Evolutionary conservation across 1,140 invertebrate species (phyloP).

Genomic region (Monochamus saltuarius): DNA sequence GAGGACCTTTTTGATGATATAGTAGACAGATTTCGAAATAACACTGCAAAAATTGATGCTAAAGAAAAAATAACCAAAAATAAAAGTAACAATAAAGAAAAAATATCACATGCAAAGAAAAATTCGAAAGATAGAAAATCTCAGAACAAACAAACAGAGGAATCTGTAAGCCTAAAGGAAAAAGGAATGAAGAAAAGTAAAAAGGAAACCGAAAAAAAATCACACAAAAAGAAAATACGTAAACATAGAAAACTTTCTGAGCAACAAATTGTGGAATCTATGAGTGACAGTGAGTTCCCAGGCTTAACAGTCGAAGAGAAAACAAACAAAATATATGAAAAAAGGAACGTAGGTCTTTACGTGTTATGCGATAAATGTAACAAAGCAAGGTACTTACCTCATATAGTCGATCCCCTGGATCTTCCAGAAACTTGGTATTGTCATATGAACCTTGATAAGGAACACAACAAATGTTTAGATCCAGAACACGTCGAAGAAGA

Average conservation of each 20-base stretch:
- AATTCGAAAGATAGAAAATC: background rate
- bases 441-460: constrained; percentile 55
- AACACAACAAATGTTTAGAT: constrained; percentile 50
- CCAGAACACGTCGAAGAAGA: constrained; percentile 53
- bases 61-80: background rate
- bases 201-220: background rate
- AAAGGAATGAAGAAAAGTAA: too few species aligned
- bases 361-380: constrained; percentile 62
- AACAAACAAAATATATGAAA: constrained; percentile 53
- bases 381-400: constrained; percentile 59
- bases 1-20: too few species aligned
- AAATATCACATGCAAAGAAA: background rate
- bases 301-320: background rate
- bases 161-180: too few species aligned
- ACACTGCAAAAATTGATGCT: too few species aligned
- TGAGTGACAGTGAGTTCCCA: too few species aligned
- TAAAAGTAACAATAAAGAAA: background rate
- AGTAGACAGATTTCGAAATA: too few species aligned
- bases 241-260: background rate
- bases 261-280: too few species aligned
- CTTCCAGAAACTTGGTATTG: constrained; percentile 66
- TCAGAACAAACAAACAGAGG: background rate
- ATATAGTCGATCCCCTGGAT: constrained; percentile 59
- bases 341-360: constrained; percentile 58
- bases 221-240: background rate